A percentile compares a stretch with the other conserved stretches of the same genome.
These are phyloP conservation scores for Aleadryas rufinucha DNA, from an alignment of 2,113 vertebrate species.

Conservation along the genomic window DNA sequence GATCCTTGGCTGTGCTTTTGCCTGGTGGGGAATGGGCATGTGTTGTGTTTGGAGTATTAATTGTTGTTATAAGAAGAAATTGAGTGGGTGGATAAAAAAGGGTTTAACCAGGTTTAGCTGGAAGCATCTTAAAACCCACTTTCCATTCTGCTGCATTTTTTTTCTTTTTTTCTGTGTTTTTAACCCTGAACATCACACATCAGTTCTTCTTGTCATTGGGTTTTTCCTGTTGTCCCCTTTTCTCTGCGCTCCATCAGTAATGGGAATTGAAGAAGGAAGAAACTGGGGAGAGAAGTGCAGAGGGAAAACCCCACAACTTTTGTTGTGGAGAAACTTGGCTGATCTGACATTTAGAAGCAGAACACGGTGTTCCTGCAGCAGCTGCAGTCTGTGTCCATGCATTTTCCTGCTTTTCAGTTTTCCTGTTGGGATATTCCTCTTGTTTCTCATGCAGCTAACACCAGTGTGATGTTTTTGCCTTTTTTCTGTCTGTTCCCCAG, in stretches of 20 bases:
- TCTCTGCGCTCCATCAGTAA: not conserved
- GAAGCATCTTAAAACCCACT: not conserved
- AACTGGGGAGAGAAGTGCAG: not conserved
- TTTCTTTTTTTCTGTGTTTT: not conserved
- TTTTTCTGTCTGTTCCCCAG: not conserved
- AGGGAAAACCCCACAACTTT: not conserved
- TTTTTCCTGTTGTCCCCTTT: not conserved
- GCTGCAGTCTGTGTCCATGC: not conserved
- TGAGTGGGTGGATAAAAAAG: not conserved
- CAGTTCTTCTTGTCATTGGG: fast-evolving
- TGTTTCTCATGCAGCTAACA: not conserved
- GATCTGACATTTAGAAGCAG: not conserved
- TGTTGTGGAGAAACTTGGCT: not conserved
- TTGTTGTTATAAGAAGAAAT: not conserved
- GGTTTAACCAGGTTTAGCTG: not conserved
- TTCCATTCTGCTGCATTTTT: fast-evolving
- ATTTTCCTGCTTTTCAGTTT: not conserved
- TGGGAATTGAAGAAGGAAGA: not conserved
- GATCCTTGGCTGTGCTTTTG: not conserved
- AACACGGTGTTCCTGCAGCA: not conserved
- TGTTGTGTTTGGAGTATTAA: not conserved
- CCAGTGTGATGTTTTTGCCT: not conserved
- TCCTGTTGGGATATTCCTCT: not conserved
- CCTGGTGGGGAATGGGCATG: not conserved
- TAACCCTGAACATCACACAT: not conserved